Evolutionary conservation across 2,113 vertebrate species (phyloP).

Genomic region (Spheniscus mendiculus): DNA sequence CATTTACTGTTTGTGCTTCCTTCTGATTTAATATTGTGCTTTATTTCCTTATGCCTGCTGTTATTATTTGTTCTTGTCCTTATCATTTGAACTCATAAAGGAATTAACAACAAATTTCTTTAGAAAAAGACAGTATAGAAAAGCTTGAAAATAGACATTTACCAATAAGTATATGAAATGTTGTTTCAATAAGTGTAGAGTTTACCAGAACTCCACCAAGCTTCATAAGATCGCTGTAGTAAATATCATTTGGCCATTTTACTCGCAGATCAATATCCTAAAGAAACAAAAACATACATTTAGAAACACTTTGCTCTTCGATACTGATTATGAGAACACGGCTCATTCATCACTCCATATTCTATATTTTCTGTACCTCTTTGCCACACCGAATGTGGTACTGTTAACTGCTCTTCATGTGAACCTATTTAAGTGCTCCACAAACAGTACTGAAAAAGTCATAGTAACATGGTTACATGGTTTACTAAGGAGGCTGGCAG

Average conservation of each 20-base stretch:
- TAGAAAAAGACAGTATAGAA: background rate
- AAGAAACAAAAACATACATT: background rate
- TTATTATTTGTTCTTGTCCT: background rate
- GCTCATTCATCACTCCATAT: background rate
- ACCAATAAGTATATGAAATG: conserved; percentile 92
- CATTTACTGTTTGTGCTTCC: background rate
- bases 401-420: background rate
- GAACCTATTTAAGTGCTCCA: background rate
- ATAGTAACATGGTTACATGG: background rate
- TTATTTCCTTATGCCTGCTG: background rate
- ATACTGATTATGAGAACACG: background rate
- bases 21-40: background rate
- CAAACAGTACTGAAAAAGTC: background rate
- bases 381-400: background rate
- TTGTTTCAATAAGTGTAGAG: conserved; percentile 86
- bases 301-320: background rate
- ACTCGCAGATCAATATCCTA: conserved; percentile 90
- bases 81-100: background rate
- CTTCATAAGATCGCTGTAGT: conserved; percentile 90
- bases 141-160: conserved; percentile 37
- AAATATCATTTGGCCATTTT: conserved; percentile 99
- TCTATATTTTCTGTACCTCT: background rate
- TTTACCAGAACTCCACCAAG: conserved; percentile 94
- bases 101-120: background rate
- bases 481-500: background rate